phyloP scores from a whole-genome alignment of 2,888 invertebrate genomes.

The Tribolium freemani region DNA sequence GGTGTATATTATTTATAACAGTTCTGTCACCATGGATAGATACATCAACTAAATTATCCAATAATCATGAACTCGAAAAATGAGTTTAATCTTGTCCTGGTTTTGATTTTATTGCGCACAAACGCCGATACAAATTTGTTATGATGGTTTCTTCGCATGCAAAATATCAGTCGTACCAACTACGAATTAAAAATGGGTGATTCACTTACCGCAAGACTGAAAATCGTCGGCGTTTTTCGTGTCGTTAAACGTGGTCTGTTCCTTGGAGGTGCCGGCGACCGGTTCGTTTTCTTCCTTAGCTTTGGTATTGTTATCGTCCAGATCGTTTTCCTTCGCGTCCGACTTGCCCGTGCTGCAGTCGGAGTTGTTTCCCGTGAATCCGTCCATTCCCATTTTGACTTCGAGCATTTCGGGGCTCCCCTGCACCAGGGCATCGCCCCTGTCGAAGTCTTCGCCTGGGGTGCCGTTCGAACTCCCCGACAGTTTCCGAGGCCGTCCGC shows the following conservation, averaged over 20 bases:
- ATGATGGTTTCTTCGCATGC: no score
- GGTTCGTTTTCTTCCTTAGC: conserved; percentile 70
- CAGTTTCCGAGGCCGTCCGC: conserved; percentile 88
- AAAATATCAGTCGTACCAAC: no score
- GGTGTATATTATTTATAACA: no score
- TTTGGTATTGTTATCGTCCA: conserved; percentile 70
- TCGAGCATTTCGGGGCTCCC: conserved; percentile 85
- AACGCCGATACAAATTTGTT: no score
- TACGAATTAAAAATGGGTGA: no score
- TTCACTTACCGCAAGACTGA: conserved; percentile 65
- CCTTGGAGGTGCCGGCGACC: conserved; percentile 71
- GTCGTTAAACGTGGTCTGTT: conserved; percentile 58
- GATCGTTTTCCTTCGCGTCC: conserved; percentile 70
- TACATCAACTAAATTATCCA: no score
- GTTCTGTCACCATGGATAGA: no score
- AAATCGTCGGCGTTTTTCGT: conserved; percentile 62
- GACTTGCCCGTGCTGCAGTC: conserved; percentile 76
- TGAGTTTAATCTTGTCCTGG: no score
- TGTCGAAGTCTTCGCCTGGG: conserved; percentile 70
- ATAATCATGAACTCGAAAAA: no score
- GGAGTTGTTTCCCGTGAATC: conserved; percentile 75
- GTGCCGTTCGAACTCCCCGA: conserved; percentile 88
- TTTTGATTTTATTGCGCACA: no score
- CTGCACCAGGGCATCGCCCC: conserved; percentile 66
- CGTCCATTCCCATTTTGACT: conserved; percentile 86